Evolutionary conservation across 2,888 invertebrate genomes (phyloP), one percentile per base, ranked within the genome.

Genomic region (Lycaena phlaeas): DNA sequence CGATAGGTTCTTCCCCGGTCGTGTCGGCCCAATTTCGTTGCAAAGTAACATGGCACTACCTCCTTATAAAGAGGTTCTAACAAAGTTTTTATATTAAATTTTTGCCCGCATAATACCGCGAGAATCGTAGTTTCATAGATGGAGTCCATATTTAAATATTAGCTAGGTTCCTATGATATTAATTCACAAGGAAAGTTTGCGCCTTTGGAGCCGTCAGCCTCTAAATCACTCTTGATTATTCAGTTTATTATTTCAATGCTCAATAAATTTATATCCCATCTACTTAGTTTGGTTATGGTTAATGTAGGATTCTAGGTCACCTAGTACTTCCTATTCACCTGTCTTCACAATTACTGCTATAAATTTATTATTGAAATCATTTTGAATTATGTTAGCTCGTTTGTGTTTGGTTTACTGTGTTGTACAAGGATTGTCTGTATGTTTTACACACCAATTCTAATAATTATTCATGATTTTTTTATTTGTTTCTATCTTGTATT

Each of bases 151-250:
- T n/a, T n/a, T n/a, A n/a, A n/a, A n/a, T n/a, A n/a, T n/a, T n/a
- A n/a, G n/a, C n/a, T n/a, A n/a, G n/a, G n/a, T n/a, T n/a, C n/a
- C n/a, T n/a, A n/a, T n/a, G n/a, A n/a, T n/a, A n/a, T 36, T 28
- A 36, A 49, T 27, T 50, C 10, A 29, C 26, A 34, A 36, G 36
- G 49, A 45, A 44, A 47, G 42, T 22, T 42, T 29, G 39, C 38
- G 34, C 38, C 36, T 40, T 41, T 41, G 38, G 34, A 47, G 27
- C 29, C 42, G 31, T 39, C 43, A 18, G 29, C 34, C 14, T 26
- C 31, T 47, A 45, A 47, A 45, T 48, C 30, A 46, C 30, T 36
- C 22, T 39, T 26, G 38, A 36, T 25, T 37, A 40, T 37, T 39
- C 44, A 25, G 12, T 12, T 27, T 27, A 11, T 3, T 7, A 38